phyloP scores from a whole-genome alignment of 2,797 vertebrate genomes.

The Pangasius macronema region DNA sequence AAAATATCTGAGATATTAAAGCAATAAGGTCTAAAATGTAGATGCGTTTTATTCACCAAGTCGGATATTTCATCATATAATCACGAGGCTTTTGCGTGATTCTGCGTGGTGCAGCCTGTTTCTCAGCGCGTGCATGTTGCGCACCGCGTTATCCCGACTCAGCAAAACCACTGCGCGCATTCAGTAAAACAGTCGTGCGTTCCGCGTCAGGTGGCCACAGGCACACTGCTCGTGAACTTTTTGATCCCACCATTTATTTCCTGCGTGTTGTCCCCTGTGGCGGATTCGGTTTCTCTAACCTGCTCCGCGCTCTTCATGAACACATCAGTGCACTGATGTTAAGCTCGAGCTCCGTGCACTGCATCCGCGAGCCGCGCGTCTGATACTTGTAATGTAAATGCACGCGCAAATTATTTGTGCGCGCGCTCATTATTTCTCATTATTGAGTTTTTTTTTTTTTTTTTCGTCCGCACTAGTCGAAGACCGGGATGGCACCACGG shows the following conservation, averaged over 20 bases:
- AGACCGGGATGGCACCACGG: slow-evolving; percentile 50
- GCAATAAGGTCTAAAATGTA: neutral
- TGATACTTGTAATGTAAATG: neutral
- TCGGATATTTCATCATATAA: neutral
- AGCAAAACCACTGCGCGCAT: slow-evolving; percentile 11
- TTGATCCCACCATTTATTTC: neutral
- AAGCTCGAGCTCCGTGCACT: neutral
- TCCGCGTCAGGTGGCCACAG: neutral
- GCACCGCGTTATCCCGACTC: slow-evolving; percentile 20
- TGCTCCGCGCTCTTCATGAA: neutral
- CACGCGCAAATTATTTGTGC: neutral
- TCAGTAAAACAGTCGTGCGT: slow-evolving; percentile 4
- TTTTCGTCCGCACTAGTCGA: slow-evolving; percentile 17
- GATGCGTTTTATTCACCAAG: neutral
- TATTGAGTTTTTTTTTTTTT: neutral
- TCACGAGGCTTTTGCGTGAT: neutral
- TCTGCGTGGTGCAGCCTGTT: neutral
- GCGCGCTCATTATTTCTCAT: neutral
- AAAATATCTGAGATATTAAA: neutral
- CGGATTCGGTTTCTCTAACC: slow-evolving; percentile 4
- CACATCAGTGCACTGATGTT: neutral
- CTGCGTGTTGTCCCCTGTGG: neutral
- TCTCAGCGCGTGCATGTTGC: slow-evolving; percentile 1
- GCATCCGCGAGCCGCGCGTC: neutral
- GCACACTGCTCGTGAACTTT: neutral